Evolutionary conservation across 2,797 vertebrate species (phyloP).

Genomic region (Sebastes baramenuke): DNA sequence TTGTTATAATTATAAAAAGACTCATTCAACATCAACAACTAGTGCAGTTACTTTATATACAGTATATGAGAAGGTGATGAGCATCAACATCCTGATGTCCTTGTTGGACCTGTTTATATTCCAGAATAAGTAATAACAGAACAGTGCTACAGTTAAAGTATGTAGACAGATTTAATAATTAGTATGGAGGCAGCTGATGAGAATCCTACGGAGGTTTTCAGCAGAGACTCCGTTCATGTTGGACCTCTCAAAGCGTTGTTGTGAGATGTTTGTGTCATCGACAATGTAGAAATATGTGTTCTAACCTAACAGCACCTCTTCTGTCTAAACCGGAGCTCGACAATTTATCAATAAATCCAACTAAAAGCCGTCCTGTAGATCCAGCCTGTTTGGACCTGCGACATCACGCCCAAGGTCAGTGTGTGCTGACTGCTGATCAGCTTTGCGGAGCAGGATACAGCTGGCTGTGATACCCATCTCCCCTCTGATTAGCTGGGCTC

Average conservation of each 20-base stretch:
- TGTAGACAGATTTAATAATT: no score
- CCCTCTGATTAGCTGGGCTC: slow-evolving; percentile 56
- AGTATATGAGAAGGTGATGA: neutral
- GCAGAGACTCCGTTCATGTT: no score
- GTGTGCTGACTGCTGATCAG: slow-evolving; percentile 26
- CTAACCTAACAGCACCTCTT: no score
- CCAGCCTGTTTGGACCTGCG: neutral
- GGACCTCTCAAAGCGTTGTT: neutral
- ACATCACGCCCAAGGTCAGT: slow-evolving; percentile 12
- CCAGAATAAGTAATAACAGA: neutral
- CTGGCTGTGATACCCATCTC: slow-evolving; percentile 55
- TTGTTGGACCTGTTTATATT: neutral
- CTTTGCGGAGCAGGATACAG: slow-evolving; percentile 44
- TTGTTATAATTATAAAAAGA: no score
- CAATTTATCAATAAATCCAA: neutral
- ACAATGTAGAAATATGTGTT: neutral
- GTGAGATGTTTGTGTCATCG: neutral
- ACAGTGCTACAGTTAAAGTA: no score
- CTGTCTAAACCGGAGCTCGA: no score
- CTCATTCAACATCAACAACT: no score
- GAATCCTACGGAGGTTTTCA: no score
- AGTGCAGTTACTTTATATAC: no score
- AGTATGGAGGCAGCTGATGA: no score
- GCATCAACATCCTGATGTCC: neutral
- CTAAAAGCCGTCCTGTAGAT: neutral